These are phyloP conservation scores for Zoroaster sp. DNA, from an alignment of 53 echinoderm and acorn worm species.

Conservation along the genomic window DNA sequence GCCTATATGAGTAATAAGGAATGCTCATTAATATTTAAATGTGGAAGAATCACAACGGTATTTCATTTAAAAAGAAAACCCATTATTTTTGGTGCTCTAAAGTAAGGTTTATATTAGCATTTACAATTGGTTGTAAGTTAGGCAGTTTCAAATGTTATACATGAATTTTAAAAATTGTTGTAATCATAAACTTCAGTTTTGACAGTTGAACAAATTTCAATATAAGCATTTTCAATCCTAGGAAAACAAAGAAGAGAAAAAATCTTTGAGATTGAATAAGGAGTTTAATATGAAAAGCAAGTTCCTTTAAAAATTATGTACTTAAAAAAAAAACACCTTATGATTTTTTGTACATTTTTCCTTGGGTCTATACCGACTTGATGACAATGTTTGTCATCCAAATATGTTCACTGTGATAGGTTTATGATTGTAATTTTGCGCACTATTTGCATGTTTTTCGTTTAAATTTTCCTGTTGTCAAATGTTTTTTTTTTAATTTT, in stretches of 20 bases:
- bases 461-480: background rate
- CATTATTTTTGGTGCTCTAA: too few relatives aligned
- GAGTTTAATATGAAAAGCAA: background rate
- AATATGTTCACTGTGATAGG: background rate
- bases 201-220: background rate
- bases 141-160: too few relatives aligned
- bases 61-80: too few relatives aligned
- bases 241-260: background rate
- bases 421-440: background rate
- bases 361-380: background rate
- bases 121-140: too few relatives aligned
- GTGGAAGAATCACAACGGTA: too few relatives aligned
- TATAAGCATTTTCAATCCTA: background rate
- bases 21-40: too few relatives aligned
- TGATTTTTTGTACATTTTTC: background rate
- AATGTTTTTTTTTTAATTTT: background rate
- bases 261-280: background rate
- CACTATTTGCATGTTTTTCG: background rate
- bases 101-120: too few relatives aligned
- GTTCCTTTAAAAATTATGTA: background rate
- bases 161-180: too few relatives aligned
- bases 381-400: conserved; percentile 38
- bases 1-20: too few relatives aligned
- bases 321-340: background rate
- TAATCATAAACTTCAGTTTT: too few relatives aligned